Conservation (phyloP, 2,113 vertebrate species). For the Nycticebus coucang region DNA sequence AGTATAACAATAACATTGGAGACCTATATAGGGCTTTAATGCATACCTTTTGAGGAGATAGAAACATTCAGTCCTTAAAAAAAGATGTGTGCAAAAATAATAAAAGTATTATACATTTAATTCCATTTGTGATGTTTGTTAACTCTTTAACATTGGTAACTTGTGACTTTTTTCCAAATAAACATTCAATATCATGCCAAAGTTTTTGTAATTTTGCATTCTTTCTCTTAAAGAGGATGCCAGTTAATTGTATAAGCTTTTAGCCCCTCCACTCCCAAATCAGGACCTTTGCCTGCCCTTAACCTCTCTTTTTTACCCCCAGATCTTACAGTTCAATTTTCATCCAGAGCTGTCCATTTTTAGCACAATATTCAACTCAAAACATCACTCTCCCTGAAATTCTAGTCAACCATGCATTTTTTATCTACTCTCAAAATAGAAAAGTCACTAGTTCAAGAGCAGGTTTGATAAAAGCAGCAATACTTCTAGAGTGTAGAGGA, state of each 20-base stretch:
- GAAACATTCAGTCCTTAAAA: not conserved
- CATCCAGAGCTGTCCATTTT: not conserved
- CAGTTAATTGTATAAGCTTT: not conserved
- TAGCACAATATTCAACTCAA: not conserved
- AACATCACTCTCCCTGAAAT: not conserved
- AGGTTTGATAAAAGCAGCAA: not conserved
- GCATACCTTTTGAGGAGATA: not conserved
- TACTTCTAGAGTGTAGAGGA: not conserved
- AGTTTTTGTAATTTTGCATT: not conserved
- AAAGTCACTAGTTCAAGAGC: not conserved
- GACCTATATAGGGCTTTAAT: not conserved
- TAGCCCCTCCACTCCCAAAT: not conserved
- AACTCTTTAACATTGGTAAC: not conserved
- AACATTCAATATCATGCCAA: not conserved
- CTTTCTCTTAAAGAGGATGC: not conserved
- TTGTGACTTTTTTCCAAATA: not conserved
- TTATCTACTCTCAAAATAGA: not conserved
- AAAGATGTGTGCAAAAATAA: not conserved
- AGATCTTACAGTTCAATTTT: not conserved
- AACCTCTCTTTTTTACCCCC: not conserved
- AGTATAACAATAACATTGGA: not conserved
- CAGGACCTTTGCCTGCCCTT: not conserved
- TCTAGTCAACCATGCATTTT: not conserved
- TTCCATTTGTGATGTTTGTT: not conserved
- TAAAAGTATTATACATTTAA: not conserved